These are phyloP conservation scores for Dallia pectoralis DNA, from an alignment of 2,797 vertebrate genomes.

Conservation along the genomic window DNA sequence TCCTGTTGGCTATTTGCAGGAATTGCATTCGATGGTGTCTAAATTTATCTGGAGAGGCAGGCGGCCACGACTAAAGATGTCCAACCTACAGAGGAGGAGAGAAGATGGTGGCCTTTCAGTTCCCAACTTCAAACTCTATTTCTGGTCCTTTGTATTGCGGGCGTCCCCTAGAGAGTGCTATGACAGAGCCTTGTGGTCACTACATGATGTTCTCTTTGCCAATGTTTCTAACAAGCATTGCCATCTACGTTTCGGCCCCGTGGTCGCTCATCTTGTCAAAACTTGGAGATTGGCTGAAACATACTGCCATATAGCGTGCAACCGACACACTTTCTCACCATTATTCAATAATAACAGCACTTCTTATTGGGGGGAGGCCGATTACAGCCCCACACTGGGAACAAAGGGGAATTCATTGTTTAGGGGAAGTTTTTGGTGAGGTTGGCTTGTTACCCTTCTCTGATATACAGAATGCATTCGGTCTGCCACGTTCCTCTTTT, in stretches of 20 bases:
- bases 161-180: background rate
- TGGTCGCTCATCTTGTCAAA: too few species aligned
- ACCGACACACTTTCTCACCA: background rate
- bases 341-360: background rate
- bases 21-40: background rate
- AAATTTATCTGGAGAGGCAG: slow-evolving; percentile 20
- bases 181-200: too few species aligned
- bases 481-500: slow-evolving; percentile 7
- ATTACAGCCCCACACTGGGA: too few species aligned
- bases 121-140: slow-evolving; percentile 10
- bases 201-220: too few species aligned
- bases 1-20: slow-evolving; percentile 4
- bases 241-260: too few species aligned
- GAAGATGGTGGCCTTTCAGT: background rate
- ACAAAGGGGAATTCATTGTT: too few species aligned
- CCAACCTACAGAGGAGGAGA: background rate
- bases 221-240: too few species aligned
- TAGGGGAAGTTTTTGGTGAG: too few species aligned
- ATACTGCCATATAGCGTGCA: background rate
- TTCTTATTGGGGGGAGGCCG: too few species aligned
- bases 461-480: background rate
- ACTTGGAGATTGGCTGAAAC: too few species aligned
- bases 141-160: background rate
- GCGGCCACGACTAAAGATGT: background rate
- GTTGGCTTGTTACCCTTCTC: background rate